Percentiles rank a stretch among this genome's conserved stretches.
Conservation (phyloP, 1,140 invertebrate genomes). For the Hycleus cichorii region DNA sequence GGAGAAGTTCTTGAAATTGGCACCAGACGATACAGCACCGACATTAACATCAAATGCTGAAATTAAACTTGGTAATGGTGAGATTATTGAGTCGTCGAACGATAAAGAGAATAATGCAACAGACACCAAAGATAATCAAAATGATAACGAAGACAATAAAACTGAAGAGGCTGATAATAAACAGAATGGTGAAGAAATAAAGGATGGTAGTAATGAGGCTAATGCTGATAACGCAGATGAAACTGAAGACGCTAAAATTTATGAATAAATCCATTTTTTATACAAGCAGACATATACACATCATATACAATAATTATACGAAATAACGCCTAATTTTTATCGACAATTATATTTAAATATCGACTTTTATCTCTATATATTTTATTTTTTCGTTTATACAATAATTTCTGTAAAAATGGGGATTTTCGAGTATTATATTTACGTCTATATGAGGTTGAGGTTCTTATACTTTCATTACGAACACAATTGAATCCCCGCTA, state of each 20-base stretch:
- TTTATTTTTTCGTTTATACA: background rate
- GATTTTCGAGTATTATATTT: slow-evolving; percentile 11
- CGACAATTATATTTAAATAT: too few species aligned
- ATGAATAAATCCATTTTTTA: too few species aligned
- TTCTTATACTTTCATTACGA: background rate
- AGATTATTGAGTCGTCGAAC: slow-evolving; percentile 19
- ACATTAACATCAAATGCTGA: slow-evolving; percentile 25
- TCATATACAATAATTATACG: too few species aligned
- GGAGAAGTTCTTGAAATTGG: slow-evolving; percentile 73
- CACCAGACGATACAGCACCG: slow-evolving; percentile 31
- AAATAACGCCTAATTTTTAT: too few species aligned
- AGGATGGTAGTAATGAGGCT: slow-evolving; percentile 6
- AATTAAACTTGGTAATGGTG: slow-evolving; percentile 26
- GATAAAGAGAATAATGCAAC: slow-evolving; percentile 24
- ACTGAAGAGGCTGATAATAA: slow-evolving; percentile 4
- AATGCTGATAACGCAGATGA: slow-evolving; percentile 8
- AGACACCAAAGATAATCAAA: slow-evolving; percentile 15
- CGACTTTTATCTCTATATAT: too few species aligned
- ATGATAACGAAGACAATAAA: background rate
- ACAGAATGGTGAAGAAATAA: slow-evolving; percentile 15
- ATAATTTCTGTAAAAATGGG: background rate
- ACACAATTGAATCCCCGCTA: background rate
- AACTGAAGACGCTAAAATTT: slow-evolving; percentile 4
- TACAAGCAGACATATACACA: too few species aligned
- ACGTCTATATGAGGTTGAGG: slow-evolving; percentile 11